These are phyloP conservation scores for Danionella dracula DNA, from an alignment of 2,797 vertebrate genomes.

Conservation along the genomic window DNA sequence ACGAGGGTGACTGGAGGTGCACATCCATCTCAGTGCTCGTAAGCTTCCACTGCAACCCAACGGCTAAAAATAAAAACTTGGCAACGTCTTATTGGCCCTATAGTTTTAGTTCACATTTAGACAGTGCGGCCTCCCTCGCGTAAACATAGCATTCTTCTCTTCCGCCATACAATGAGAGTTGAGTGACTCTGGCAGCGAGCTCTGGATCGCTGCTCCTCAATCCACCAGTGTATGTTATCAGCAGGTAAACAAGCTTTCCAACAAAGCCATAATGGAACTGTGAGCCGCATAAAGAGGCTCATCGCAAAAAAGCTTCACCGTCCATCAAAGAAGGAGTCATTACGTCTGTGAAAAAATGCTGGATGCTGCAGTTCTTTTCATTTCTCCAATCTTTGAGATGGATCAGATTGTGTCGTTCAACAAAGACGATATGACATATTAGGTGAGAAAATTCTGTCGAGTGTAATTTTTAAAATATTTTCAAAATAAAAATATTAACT, in stretches of 20 bases:
- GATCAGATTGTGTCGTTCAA: slow-evolving; percentile 20
- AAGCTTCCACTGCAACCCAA: slow-evolving; percentile 66
- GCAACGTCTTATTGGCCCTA: slow-evolving; percentile 76
- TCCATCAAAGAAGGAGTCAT: slow-evolving; percentile 77
- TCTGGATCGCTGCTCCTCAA: slow-evolving; percentile 81
- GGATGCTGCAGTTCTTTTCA: slow-evolving; percentile 72
- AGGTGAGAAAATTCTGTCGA: too few relatives aligned
- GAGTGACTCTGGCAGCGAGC: slow-evolving; percentile 82
- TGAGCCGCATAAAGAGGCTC: slow-evolving; percentile 78
- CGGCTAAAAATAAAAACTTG: slow-evolving; percentile 80
- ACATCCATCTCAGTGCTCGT: slow-evolving; percentile 49
- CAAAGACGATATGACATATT: too few relatives aligned
- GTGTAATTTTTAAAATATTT: too few relatives aligned
- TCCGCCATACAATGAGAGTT: slow-evolving; percentile 78
- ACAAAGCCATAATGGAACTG: slow-evolving; percentile 83
- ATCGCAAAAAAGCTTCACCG: slow-evolving; percentile 77
- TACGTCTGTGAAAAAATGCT: slow-evolving; percentile 71
- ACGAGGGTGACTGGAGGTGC: slow-evolving; percentile 16
- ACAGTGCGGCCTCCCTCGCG: slow-evolving; percentile 74
- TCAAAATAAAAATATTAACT: not conserved
- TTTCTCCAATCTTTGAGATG: slow-evolving; percentile 74
- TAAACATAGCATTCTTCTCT: slow-evolving; percentile 80
- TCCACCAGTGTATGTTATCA: slow-evolving; percentile 86
- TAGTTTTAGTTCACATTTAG: slow-evolving; percentile 82
- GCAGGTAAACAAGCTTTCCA: slow-evolving; percentile 85